Evolutionary conservation across 1,140 invertebrate genomes (phyloP), one percentile per base, ranked within the genome.

Genomic region (Drosophila asahinai): DNA sequence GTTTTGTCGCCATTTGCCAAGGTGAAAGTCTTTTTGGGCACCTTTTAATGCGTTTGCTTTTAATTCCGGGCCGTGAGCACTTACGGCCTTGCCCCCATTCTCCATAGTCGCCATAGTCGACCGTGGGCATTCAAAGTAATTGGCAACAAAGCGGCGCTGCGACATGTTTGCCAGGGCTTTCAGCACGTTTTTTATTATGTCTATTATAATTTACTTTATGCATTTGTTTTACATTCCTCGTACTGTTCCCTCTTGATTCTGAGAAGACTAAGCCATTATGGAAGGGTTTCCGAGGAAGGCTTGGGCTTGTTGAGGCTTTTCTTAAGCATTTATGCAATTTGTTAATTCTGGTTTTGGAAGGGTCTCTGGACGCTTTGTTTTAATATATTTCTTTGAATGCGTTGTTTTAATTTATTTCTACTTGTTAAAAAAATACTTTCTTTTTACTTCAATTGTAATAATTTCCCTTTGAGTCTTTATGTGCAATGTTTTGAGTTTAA

Each of bases 151-250:
- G 77, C 51, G 49, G 77, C 51, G 43, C 43, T 80, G 61, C 86
- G 84, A 87, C 84, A 89, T 84, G 76, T 80, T 72, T 68, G 30
- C 48, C 78, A 62, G 76, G 62, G 59, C 61, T 83, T 81, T 89
- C 72, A 87, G 58, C 66, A 66, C 33, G 68, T 81, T 84, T 81
- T 89, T 89, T 89, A 89, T 89, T 90, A 89, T 90, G 81, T 86
- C 84, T 84, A 89, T 89, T 89, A 89, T 89, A 89, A 89, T 89
- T 89, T 89, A 84, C 81, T 89, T 89, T 89, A 89, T 90, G 84
- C 81, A 81, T 84, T 77, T 84, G 68, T 59, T 64, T 63, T 54
- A 52, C 58, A 43, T 61, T 54, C 64, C 51, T 30, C 51, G 68
- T 30, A 30, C 62, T 58, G 40, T 58, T 52, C 38, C 65, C 66